phyloP scores from a whole-genome alignment of 2,113 vertebrate species.

The Donacobius atricapilla region DNA sequence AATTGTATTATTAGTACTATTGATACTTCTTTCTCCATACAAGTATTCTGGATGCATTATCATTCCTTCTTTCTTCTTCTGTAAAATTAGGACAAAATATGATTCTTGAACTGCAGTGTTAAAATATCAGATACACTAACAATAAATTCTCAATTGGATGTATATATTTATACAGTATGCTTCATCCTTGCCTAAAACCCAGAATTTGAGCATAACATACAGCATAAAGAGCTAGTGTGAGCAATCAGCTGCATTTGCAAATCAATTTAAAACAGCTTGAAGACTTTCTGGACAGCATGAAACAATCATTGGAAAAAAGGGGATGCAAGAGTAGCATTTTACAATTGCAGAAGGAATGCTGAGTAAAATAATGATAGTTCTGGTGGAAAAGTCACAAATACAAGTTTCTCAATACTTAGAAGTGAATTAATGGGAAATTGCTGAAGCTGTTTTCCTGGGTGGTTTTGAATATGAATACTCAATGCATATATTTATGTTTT shows the following conservation, averaged over 20 bases:
- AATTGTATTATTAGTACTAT: background rate
- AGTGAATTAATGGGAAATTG: background rate
- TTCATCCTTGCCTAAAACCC: background rate
- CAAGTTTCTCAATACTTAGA: background rate
- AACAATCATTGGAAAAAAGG: background rate
- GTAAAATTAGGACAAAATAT: background rate
- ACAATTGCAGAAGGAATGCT: background rate
- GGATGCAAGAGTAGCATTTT: background rate
- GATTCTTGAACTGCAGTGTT: background rate
- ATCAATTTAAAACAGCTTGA: slow-evolving; percentile 6
- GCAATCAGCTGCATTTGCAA: background rate
- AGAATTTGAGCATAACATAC: background rate
- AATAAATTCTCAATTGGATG: background rate
- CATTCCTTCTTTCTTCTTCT: background rate
- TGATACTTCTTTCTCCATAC: background rate
- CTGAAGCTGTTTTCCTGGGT: background rate
- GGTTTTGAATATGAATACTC: background rate
- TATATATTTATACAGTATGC: background rate
- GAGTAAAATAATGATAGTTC: background rate
- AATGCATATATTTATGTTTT: background rate
- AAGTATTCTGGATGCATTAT: background rate
- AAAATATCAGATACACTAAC: background rate
- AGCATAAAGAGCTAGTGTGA: background rate
- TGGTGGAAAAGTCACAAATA: background rate
- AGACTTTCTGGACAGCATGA: slow-evolving; percentile 5